Evolutionary conservation across 2,797 vertebrate species (phyloP), one percentile per base, ranked within the genome.

Genomic region (Oreonectes daqikongensis): DNA sequence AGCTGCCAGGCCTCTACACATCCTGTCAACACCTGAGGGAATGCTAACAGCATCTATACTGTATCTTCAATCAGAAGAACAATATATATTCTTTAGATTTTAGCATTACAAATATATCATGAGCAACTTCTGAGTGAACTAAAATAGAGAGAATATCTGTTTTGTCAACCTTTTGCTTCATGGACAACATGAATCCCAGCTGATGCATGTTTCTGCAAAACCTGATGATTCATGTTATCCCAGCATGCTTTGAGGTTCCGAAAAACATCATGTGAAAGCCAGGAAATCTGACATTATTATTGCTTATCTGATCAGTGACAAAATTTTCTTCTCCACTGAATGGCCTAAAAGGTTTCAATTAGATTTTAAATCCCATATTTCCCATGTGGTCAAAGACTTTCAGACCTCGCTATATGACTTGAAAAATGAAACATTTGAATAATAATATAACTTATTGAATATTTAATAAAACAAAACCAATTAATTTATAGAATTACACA

Each of bases 1-100:
- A 84, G 83, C 79, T 79, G 79, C 74, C 82, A 81, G 22, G 24
- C 59, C 70, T 44, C 50, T 48, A 82, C 63, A 11, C 42, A 65
- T 80, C 60, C 70, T 68, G 18, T 48, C 32, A 7, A 5, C 30
- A 59, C 20, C 52, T 55, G 52, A 35, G 35, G 35, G 35, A 35
- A 35, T 35, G 32, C 32, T 8, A 8, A 55, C 22, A 12, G 22
- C 9, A 40, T 40, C 38, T 40, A 12, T 12, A 50, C 18, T 50
- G 46, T 48, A 18, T 48, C 46, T 18, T 50, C 46, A n/a, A 18
- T 50, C 0, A 50, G 18, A n/a, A n/a, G 18, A 10, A 40, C 38
- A 10, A 40, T 0, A 2, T 35, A 3, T 10, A 40, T 40, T 40
- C 6, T 35, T 35, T 35, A 0, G 2, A 35, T 35, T 35, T 35